Evolutionary conservation across 1,140 invertebrate species (phyloP).

Genomic region (Drosophila lacertosa): DNA sequence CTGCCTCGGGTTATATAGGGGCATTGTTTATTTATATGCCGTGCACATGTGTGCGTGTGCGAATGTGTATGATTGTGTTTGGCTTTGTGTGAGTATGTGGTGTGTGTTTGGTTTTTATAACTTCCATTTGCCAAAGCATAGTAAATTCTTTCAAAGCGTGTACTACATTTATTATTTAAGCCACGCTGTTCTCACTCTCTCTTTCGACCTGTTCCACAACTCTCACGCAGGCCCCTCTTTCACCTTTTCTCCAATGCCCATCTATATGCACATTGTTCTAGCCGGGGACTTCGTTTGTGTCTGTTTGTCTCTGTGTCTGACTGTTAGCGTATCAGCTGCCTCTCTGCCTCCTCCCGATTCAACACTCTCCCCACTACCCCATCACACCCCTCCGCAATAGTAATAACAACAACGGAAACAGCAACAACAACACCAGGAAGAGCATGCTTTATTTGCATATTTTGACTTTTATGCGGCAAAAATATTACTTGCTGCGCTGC

Average conservation of each 20-base stretch:
- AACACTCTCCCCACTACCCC: background rate
- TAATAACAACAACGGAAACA: conserved; percentile 17
- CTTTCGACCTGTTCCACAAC: background rate
- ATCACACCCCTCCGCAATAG: background rate
- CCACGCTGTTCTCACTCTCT: conserved; percentile 49
- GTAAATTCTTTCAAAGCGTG: conserved; percentile 80
- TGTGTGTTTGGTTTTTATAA: conserved; percentile 71
- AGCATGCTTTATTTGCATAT: conserved; percentile 73
- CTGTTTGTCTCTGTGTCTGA: conserved; percentile 29
- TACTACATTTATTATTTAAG: conserved; percentile 81
- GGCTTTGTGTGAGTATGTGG: conserved; percentile 26
- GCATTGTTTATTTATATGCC: conserved; percentile 77
- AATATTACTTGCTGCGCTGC: conserved; percentile 77
- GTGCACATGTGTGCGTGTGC: conserved; percentile 36
- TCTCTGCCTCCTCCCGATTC: background rate
- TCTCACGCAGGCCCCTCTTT: background rate
- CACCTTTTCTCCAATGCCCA: background rate
- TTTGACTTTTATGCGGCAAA: conserved; percentile 80
- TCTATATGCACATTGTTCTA: conserved; percentile 54
- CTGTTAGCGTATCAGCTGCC: conserved; percentile 46
- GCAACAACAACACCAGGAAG: conserved; percentile 11
- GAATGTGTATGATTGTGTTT: conserved; percentile 1
- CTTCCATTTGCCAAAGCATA: conserved; percentile 77
- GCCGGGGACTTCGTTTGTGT: conserved; percentile 11
- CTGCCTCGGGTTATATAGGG: conserved; percentile 58